These are phyloP conservation scores for Macquaria australasica DNA, from an alignment of 2,113 vertebrate species.

Conservation along the genomic window DNA sequence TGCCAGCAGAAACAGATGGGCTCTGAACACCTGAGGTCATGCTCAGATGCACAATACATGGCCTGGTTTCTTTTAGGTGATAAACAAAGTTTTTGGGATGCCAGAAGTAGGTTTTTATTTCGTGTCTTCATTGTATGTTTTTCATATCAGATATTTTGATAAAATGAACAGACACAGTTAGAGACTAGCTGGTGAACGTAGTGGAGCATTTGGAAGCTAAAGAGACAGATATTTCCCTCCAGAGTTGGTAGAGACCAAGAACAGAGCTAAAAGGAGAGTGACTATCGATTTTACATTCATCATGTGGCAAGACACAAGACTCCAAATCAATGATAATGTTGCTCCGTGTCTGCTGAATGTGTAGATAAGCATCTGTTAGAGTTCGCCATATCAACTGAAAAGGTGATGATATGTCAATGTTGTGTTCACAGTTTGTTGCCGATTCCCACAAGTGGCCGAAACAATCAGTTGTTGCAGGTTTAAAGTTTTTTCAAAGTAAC, in stretches of 20 bases:
- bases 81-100: neutral
- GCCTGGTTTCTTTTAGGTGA: neutral
- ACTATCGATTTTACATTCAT: too few relatives aligned
- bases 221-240: neutral
- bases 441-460: neutral
- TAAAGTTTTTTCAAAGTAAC: neutral
- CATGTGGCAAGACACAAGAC: neutral
- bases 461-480: neutral
- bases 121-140: neutral
- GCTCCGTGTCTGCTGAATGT: neutral
- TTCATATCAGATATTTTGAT: neutral
- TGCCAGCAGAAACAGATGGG: constrained; percentile 1
- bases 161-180: too few relatives aligned
- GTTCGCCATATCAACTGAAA: neutral
- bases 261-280: too few relatives aligned
- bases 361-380: neutral
- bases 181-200: too few relatives aligned
- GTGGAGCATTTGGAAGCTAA: neutral
- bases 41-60: neutral
- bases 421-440: neutral
- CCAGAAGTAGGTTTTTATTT: neutral
- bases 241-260: neutral
- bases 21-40: constrained; percentile 7
- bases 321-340: neutral
- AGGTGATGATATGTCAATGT: neutral